A percentile compares a stretch with the other conserved stretches of the same genome.
These are phyloP conservation scores for Eristalis tenax DNA, from an alignment of 2,888 invertebrate species.

Conservation along the genomic window DNA sequence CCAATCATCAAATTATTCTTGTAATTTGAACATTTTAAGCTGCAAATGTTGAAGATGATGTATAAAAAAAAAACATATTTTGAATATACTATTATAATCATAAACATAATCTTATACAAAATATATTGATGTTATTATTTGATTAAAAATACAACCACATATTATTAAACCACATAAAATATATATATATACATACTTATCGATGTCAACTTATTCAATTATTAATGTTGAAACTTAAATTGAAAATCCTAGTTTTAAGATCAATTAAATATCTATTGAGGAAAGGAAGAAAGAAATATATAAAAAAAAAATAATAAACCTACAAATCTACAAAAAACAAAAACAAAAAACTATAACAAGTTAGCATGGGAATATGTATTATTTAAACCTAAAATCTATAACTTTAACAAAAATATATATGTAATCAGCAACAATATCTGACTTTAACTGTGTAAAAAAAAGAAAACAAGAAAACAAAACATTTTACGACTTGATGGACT, in stretches of 20 bases:
- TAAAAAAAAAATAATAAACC: conserved; percentile 26
- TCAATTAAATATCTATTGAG: neutral
- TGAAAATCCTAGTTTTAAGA: conserved; percentile 9
- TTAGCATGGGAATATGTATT: neutral
- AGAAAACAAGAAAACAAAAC: conserved; percentile 3
- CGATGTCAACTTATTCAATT: conserved; percentile 53
- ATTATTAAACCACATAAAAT: neutral
- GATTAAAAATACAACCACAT: conserved; percentile 23
- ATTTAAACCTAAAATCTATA: neutral
- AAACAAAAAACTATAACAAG: neutral
- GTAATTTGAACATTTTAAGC: conserved; percentile 24
- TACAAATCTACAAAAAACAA: conserved; percentile 24
- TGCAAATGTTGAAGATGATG: conserved; percentile 7
- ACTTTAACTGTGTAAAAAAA: conserved; percentile 1
- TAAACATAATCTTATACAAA: conserved; percentile 3
- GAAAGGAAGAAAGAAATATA: neutral
- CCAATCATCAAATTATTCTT: neutral
- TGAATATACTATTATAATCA: neutral
- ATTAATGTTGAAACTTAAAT: neutral
- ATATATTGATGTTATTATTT: neutral
- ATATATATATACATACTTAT: conserved; percentile 52
- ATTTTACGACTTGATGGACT: neutral
- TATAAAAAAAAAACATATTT: conserved; percentile 3
- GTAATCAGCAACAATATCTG: neutral
- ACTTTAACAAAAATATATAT: conserved; percentile 3